Percentiles rank a stretch among this genome's conserved stretches.
Conservation (phyloP, 2,888 invertebrate genomes). For the Heliconius cydno region DNA sequence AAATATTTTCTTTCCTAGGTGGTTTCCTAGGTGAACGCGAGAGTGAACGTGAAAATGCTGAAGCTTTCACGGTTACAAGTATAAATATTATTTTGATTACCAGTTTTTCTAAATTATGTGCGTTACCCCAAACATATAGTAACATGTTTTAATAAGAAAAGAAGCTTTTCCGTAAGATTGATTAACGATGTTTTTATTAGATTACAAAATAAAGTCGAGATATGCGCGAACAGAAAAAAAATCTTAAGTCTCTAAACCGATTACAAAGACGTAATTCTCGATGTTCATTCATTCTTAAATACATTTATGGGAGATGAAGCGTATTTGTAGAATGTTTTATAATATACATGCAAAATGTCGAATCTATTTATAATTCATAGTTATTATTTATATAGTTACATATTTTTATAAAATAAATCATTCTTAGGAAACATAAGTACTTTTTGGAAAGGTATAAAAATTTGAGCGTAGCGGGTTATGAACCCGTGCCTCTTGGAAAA, state of each 20-base stretch:
- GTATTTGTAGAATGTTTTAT: constrained; percentile 2
- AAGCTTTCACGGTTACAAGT: too few species aligned
- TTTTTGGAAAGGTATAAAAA: too few species aligned
- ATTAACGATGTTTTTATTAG: constrained; percentile 33
- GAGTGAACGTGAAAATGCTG: too few species aligned
- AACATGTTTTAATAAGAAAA: constrained; percentile 1
- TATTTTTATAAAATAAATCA: too few species aligned
- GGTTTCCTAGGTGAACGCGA: too few species aligned
- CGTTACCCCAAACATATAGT: not conserved
- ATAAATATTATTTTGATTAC: not conserved
- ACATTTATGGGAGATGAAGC: constrained; percentile 32
- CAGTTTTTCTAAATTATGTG: not conserved
- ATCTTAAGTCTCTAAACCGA: constrained; percentile 40
- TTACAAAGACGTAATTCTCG: constrained; percentile 38
- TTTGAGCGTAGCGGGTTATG: too few species aligned
- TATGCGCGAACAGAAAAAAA: constrained; percentile 29
- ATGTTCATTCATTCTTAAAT: constrained; percentile 33
- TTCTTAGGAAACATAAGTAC: too few species aligned
- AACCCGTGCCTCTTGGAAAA: too few species aligned
- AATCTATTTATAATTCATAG: not conserved
- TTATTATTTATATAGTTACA: not conserved
- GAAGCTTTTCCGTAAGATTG: constrained; percentile 39
- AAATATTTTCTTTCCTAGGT: too few species aligned
- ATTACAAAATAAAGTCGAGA: constrained; percentile 35
- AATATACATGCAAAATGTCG: not conserved